These are phyloP conservation scores for Anolis apletophallus DNA, from an alignment of 2,797 vertebrate species.

Conservation along the genomic window DNA sequence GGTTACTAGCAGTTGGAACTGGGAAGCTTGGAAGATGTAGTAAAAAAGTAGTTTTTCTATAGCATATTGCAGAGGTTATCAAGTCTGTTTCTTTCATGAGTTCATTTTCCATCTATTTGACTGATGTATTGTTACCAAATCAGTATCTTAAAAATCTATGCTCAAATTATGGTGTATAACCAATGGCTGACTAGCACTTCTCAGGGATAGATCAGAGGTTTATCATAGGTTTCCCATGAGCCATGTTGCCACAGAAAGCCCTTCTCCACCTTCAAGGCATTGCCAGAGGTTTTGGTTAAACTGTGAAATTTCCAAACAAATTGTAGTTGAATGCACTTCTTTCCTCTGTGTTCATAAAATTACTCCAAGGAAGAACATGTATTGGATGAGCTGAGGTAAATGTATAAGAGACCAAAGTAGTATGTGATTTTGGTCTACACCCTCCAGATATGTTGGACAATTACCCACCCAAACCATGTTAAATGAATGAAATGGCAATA, in stretches of 20 bases:
- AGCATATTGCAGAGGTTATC: constrained; percentile 42
- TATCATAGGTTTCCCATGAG: background rate
- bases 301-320: background rate
- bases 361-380: background rate
- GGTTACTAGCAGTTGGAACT: too few species aligned
- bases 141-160: background rate
- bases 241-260: background rate
- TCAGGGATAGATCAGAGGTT: background rate
- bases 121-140: background rate
- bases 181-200: background rate
- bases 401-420: background rate
- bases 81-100: constrained; percentile 20
- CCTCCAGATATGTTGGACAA: background rate
- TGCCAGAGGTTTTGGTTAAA: background rate
- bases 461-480: background rate
- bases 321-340: background rate
- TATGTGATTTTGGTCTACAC: background rate
- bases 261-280: constrained; percentile 10
- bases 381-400: background rate
- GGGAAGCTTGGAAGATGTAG: too few species aligned
- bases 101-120: background rate
- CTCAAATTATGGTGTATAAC: constrained; percentile 15
- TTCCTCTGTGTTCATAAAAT: background rate
- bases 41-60: background rate
- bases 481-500: background rate